Evolutionary conservation across 2,888 invertebrate genomes (phyloP).

Genomic region (Hylaea fasciaria): DNA sequence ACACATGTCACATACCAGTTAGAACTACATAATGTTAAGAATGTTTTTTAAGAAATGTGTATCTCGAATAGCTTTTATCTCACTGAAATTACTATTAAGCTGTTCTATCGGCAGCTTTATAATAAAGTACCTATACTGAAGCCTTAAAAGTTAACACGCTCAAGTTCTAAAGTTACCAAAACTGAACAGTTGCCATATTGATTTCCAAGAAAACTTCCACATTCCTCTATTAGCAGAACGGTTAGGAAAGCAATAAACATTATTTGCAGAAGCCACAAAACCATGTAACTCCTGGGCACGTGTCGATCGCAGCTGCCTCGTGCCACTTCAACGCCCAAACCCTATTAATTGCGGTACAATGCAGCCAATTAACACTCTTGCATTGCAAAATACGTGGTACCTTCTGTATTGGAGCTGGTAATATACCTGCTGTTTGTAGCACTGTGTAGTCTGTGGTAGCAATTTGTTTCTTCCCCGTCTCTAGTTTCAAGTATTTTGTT

Average conservation of each 20-base stretch:
- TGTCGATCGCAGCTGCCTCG: constrained; percentile 50
- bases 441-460: too few species aligned
- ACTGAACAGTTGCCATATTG: constrained; percentile 40
- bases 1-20: constrained; percentile 55
- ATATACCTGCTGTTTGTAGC: not conserved
- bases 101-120: too few species aligned
- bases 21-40: too few species aligned
- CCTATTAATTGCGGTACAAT: constrained; percentile 40
- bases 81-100: too few species aligned
- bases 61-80: too few species aligned
- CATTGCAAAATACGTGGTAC: constrained; percentile 23
- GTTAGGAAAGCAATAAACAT: constrained; percentile 61
- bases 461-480: not conserved
- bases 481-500: not conserved
- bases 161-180: constrained; percentile 17
- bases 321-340: constrained; percentile 38
- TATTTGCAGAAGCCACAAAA: constrained; percentile 75
- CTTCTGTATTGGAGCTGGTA: not conserved
- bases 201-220: constrained; percentile 48
- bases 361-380: constrained; percentile 41
- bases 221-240: constrained; percentile 56
- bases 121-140: too few species aligned
- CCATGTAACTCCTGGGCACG: constrained; percentile 53
- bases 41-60: too few species aligned
- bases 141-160: not conserved